A percentile compares a stretch with the other conserved stretches of the same genome.
These are phyloP conservation scores for Sorex fumeus DNA, from an alignment of 2,113 vertebrate genomes.

Conservation along the genomic window DNA sequence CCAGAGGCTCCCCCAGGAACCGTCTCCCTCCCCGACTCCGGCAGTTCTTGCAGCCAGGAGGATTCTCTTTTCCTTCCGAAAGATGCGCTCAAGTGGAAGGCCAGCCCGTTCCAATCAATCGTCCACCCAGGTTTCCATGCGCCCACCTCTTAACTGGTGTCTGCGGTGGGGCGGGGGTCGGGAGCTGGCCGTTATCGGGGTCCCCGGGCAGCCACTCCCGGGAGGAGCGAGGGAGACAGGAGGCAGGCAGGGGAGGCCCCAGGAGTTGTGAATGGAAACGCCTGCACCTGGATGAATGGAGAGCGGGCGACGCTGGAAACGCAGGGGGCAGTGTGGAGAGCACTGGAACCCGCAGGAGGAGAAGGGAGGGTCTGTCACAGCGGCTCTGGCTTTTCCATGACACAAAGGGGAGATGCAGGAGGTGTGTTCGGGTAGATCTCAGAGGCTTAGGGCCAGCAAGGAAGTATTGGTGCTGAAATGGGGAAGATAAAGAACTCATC, in stretches of 20 bases:
- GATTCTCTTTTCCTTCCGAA: not conserved
- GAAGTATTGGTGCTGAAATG: not conserved
- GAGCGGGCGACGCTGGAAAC: constrained; percentile 38
- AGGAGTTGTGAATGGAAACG: constrained; percentile 77
- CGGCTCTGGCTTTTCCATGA: constrained; percentile 4
- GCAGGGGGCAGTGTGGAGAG: constrained; percentile 74
- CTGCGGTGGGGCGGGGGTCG: too few relatives aligned
- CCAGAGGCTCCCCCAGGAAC: not conserved
- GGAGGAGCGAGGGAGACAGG: not conserved
- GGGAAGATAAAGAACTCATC: not conserved
- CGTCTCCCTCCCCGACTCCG: not conserved
- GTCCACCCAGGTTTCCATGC: not conserved
- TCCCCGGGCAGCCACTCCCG: not conserved
- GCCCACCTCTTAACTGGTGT: not conserved
- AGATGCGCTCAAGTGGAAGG: not conserved
- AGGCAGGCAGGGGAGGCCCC: not conserved
- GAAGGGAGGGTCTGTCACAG: too few relatives aligned
- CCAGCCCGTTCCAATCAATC: not conserved
- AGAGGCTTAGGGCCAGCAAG: constrained; percentile 14
- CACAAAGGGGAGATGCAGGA: not conserved
- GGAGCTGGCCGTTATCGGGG: not conserved
- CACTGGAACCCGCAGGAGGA: constrained; percentile 2
- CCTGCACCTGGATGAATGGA: constrained; percentile 66
- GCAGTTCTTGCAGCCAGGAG: not conserved
- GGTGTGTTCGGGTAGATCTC: not conserved